Evolutionary conservation across 1,140 invertebrate species (phyloP), one percentile per base, ranked within the genome.

Genomic region (Pseudomyrmex gracilis): DNA sequence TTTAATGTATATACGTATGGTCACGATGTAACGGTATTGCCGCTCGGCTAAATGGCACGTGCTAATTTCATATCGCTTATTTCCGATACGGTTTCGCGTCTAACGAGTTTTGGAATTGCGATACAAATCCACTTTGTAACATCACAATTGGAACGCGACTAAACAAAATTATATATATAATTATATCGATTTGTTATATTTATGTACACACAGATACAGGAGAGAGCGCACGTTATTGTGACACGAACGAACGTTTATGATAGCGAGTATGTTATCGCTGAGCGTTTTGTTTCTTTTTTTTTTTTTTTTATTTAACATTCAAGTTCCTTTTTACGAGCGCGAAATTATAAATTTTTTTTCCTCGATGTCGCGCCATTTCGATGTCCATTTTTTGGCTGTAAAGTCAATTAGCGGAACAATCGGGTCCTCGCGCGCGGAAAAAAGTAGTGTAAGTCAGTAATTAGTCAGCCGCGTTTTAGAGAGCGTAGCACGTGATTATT

Each of bases 31-130:
- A 45, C 24, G 22, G 24, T 43, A 64, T 22, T 17, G 61, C 20
- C 20, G 22, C 22, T 9, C 76, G n/a, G n/a, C 43, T 70, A 58
- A 80, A 70, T 80, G 20, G 8, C 51, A 45, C n/a, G 20, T 78
- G 13, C 53, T 70, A 34, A 70, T 80, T 80, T 80, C 55, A 58
- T 58, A 78, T 57, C 12, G 43, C 12, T 49, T 70, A 80, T 58
- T 80, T 70, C 55, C 45, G 7, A 58, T 47, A 58, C 8, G 45
- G 9, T 24, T 58, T 70, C n/a, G 22, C 10, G 15, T 70, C 22
- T 80, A 60, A 70, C 15, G 43, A 68, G 51, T 68, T 57, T 17
- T 9, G 43, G 34, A 57, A 78, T 77, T 77, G 47, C 22, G 12
- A 22, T 55, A 45, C 10, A 55, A 67, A 77, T 73, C 20, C 57